phyloP scores from a whole-genome alignment of 1,140 invertebrate species.

The Helicoverpa zea region DNA sequence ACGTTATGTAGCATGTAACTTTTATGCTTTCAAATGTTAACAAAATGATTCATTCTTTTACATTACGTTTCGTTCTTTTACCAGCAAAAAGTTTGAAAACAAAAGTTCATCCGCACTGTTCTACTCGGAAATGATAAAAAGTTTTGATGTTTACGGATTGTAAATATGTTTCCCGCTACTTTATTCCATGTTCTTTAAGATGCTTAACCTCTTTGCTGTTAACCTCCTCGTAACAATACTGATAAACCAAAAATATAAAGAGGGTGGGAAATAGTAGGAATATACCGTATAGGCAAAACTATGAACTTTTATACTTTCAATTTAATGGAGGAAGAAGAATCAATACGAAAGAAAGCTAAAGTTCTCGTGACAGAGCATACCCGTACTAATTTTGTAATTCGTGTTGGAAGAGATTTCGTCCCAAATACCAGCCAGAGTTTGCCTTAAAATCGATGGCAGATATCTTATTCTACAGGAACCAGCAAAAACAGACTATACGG shows the following conservation, averaged over 20 bases:
- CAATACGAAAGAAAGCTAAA: too few species aligned
- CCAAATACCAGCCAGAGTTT: too few species aligned
- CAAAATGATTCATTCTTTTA: background rate
- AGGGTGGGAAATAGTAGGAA: too few species aligned
- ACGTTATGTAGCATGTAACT: background rate
- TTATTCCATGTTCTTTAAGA: background rate
- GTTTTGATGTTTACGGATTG: constrained; percentile 34
- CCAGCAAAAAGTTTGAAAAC: background rate
- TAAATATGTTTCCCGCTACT: background rate
- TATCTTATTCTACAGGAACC: background rate
- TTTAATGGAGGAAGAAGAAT: too few species aligned
- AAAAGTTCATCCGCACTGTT: background rate
- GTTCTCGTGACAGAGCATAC: too few species aligned
- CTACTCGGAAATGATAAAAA: constrained; percentile 21
- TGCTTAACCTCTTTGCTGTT: background rate
- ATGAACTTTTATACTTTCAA: too few species aligned
- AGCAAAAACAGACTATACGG: background rate
- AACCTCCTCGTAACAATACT: background rate
- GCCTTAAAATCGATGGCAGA: too few species aligned
- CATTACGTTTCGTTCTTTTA: background rate
- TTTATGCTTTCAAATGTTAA: background rate
- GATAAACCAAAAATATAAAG: too few species aligned
- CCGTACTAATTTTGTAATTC: too few species aligned
- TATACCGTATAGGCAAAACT: too few species aligned
- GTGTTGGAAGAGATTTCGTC: too few species aligned